Evolutionary conservation across 2,797 vertebrate species (phyloP), one percentile per base, ranked within the genome.

Genomic region (Trachops cirrhosus): DNA sequence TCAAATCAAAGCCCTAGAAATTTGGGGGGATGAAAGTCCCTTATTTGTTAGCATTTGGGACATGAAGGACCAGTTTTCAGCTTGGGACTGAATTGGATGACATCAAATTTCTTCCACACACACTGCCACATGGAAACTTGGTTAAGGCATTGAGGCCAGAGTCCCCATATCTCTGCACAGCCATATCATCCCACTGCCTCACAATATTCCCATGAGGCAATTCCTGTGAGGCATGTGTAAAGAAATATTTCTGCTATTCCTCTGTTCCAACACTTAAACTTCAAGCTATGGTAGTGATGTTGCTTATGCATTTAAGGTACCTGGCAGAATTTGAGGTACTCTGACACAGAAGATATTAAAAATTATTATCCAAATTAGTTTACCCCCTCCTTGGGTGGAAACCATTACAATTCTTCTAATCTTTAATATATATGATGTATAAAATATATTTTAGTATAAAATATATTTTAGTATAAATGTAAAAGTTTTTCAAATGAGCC

Each of bases 401-500:
- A 62, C 10, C 7, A 68, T 94, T 97, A 96, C 91, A 97, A 97
- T 97, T 84, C n/a, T 97, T 52, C 90, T 84, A 97, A 97, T 50
- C 54, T 32, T 64, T 73, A 77, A 88, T 37, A 77, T 39, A 97
- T 89, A 96, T 86, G 32, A 87, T 21, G 18, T n/a, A 74, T 88
- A 54, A 95, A 64, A 96, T 96, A 83, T 93, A 93, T 78, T 96
- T n/a, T n/a, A n/a, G 18, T n/a, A 73, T 87, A 54, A 95, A 64
- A 96, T 96, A 83, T 93, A 93, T 78, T 96, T 97, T 96, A 94
- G 78, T 91, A 96, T 94, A 95, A 97, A 94, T 50, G 68, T 54
- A 79, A 92, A 97, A 97, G 88, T 90, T 1, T n/a, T 86, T 71
- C 94, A 95, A 96, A 96, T 96, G 86, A 96, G 67, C 92, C 79